Evolutionary conservation across 2,113 vertebrate genomes (phyloP), one percentile per base, ranked within the genome.

Genomic region (Arothron firmamentum): DNA sequence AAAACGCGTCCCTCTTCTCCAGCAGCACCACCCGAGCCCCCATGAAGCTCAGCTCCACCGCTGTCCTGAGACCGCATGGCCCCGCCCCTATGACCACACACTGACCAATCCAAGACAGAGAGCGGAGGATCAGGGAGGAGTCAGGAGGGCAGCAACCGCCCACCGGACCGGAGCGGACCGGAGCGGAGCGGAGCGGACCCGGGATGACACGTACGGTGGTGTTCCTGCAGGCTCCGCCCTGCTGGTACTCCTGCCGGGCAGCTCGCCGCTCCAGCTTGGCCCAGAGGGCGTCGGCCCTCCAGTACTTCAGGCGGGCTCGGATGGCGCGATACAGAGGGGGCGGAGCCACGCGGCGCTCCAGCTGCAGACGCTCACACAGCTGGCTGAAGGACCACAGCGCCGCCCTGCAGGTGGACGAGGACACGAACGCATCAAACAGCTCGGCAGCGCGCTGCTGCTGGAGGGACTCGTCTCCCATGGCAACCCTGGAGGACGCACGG

Each of bases 51-150:
- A 99, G 85, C 86, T 99, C 97, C 9, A 99, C 96, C 46, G 96
- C 96, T 15, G 92, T 93, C 31, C 97, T 92, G 67, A 99, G 91
- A 55, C 97, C 97, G 41, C 96, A 97, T 14, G 96, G 97, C 56
- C 97, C 97, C 38, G 96, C 97, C 71, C 97, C 96, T 2, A 98
- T 94, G 55, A 99, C 89, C 82, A 97, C 90, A 90, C 95, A 97
- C 97, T 99, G 88, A n/a, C 79, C 84, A 79, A 38, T 62, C 41
- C 68, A 41, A 67, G 46, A 71, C 47, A 62, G 25, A 52, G 38
- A 72, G 42, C n/a, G n/a, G n/a, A n/a, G n/a, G n/a, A n/a, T n/a
- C n/a, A n/a, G 25, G 25, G 25, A n/a, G 34, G 34, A 12, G 11
- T 38, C 34, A 6, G 45, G 45, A n/a, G 16, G 45, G 45, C 15